These are phyloP conservation scores for Dryoscopus gambensis DNA, from an alignment of 2,113 vertebrate genomes.

Conservation along the genomic window DNA sequence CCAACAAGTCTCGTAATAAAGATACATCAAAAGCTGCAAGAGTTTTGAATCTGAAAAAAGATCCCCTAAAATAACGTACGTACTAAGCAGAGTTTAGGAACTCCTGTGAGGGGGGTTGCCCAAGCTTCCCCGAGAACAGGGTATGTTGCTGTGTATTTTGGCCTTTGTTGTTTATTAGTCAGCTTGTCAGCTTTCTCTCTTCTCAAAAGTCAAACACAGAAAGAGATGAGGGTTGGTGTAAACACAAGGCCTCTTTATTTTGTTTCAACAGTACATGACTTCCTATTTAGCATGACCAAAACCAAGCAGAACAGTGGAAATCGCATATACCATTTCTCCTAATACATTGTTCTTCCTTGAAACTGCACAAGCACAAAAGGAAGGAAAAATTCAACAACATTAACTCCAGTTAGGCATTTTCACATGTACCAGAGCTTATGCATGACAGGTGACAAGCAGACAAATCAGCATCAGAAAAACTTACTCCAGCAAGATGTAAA, in stretches of 20 bases:
- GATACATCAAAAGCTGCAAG: background rate
- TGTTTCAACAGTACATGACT: slow-evolving; percentile 47
- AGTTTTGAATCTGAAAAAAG: background rate
- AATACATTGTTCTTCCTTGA: background rate
- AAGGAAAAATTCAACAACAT: slow-evolving; percentile 24
- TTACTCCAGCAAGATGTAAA: background rate
- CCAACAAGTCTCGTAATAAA: background rate
- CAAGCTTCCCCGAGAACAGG: background rate
- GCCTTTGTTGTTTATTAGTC: background rate
- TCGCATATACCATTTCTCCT: background rate
- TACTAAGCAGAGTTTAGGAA: background rate
- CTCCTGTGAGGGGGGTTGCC: too few species aligned
- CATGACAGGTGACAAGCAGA: background rate
- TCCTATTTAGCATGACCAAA: slow-evolving; percentile 50
- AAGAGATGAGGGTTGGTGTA: background rate
- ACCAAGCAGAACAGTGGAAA: slow-evolving; percentile 57
- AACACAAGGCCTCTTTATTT: slow-evolving; percentile 73
- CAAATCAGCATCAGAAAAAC: background rate
- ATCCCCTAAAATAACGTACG: background rate
- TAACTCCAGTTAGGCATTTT: background rate
- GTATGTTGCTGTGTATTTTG: background rate
- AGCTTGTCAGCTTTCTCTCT: background rate
- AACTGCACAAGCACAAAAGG: background rate
- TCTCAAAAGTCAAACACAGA: background rate
- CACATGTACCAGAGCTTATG: background rate